Conservation (phyloP, 1,140 invertebrate species). For the Philaenus spumarius region DNA sequence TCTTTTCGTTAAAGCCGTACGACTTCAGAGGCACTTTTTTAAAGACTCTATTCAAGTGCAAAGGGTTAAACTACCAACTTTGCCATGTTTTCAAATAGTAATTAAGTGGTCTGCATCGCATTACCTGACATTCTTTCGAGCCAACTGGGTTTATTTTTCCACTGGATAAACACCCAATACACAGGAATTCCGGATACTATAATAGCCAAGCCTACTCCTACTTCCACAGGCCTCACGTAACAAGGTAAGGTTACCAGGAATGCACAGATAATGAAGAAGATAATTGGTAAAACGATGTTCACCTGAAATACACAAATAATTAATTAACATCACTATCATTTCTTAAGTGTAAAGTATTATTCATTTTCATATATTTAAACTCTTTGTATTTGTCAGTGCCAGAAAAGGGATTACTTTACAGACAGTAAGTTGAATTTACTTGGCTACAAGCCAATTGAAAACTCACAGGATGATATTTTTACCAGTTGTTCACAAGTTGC, state of each 20-base stretch:
- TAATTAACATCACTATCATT: background rate
- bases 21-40: too few relatives aligned
- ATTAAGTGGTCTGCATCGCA: conserved; percentile 50
- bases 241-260: conserved; percentile 79
- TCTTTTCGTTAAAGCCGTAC: too few relatives aligned
- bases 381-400: background rate
- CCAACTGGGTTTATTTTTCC: conserved; percentile 68
- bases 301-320: conserved; percentile 40
- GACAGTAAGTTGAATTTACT: too few relatives aligned
- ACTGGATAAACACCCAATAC: conserved; percentile 80
- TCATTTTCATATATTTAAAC: background rate
- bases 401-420: background rate
- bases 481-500: too few relatives aligned
- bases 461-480: background rate
- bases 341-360: background rate
- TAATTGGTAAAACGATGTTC: conserved; percentile 65
- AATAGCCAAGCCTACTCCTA: conserved; percentile 74
- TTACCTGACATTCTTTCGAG: conserved; percentile 30
- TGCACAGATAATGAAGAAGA: conserved; percentile 76
- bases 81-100: too few relatives aligned
- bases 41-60: too few relatives aligned
- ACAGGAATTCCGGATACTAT: conserved; percentile 86
- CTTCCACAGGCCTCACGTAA: conserved; percentile 66
- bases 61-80: too few relatives aligned
- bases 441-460: background rate